phyloP scores from a whole-genome alignment of 2,113 vertebrate genomes.

The Eudyptes chrysolophus region DNA sequence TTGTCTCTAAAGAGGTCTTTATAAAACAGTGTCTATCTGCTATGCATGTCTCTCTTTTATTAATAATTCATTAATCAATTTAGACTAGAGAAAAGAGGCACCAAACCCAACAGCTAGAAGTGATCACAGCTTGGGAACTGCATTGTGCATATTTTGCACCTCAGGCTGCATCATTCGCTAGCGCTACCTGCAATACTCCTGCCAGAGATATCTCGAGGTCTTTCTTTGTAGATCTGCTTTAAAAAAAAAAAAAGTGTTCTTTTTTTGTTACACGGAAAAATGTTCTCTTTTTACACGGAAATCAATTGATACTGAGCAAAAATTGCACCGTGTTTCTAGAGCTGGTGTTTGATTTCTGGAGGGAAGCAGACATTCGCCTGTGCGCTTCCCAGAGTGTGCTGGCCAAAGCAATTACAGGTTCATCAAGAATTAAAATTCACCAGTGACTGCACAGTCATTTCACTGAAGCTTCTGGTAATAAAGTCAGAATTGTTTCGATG shows the following conservation, averaged over 20 bases:
- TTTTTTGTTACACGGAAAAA: neutral
- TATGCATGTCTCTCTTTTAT: neutral
- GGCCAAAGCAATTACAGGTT: slow-evolving; percentile 3
- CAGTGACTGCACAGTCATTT: neutral
- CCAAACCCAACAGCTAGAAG: neutral
- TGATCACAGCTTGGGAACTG: neutral
- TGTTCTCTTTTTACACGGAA: no score
- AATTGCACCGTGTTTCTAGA: neutral
- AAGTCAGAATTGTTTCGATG: neutral
- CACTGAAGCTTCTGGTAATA: neutral
- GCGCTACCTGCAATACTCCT: neutral
- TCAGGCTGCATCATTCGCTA: neutral
- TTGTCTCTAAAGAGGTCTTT: slow-evolving; percentile 11
- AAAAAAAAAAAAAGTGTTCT: neutral
- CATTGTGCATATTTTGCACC: neutral
- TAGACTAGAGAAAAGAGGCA: neutral
- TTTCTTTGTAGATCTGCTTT: neutral
- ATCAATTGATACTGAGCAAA: neutral
- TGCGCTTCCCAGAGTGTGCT: neutral
- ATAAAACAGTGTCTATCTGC: neutral
- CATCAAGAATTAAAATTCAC: slow-evolving; percentile 31
- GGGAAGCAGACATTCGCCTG: neutral
- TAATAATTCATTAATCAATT: slow-evolving; percentile 60
- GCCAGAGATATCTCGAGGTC: neutral
- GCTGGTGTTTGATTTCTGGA: neutral